phyloP scores from a whole-genome alignment of 2,888 invertebrate species.

The Brachyptera putata region DNA sequence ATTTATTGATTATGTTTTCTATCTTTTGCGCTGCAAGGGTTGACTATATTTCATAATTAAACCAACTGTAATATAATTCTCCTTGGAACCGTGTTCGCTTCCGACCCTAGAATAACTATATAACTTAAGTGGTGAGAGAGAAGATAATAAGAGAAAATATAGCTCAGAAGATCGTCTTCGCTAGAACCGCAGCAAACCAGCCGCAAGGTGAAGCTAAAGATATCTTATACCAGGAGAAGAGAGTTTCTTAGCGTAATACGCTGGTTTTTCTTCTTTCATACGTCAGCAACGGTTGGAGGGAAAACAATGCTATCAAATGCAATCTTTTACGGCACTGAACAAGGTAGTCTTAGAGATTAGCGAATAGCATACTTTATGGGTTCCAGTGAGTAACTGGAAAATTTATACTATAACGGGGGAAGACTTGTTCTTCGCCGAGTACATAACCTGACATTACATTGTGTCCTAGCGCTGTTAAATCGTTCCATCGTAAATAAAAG shows the following conservation, averaged over 20 bases:
- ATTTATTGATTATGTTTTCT: no score
- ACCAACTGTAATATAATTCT: slow-evolving; percentile 8
- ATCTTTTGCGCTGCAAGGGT: no score
- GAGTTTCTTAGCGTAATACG: background rate
- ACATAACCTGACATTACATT: no score
- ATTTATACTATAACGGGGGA: slow-evolving; percentile 14
- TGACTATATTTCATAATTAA: background rate
- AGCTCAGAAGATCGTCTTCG: slow-evolving; percentile 23
- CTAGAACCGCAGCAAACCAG: background rate
- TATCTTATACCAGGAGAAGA: background rate
- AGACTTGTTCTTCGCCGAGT: slow-evolving; percentile 11
- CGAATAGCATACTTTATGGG: slow-evolving; percentile 22
- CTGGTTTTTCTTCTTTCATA: slow-evolving; percentile 2
- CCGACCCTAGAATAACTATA: slow-evolving; percentile 39
- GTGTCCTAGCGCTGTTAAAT: no score
- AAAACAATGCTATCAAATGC: slow-evolving; percentile 22
- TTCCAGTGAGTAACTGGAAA: background rate
- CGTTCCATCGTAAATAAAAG: background rate
- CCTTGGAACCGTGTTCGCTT: slow-evolving; percentile 29
- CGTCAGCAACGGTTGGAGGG: slow-evolving; percentile 4
- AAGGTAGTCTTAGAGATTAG: slow-evolving; percentile 21
- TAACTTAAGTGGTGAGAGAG: slow-evolving; percentile 43
- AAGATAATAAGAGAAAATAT: slow-evolving; percentile 44
- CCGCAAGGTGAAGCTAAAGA: no score
- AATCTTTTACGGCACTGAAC: slow-evolving; percentile 18